A percentile compares a stretch with the other conserved stretches of the same genome.
Evolutionary conservation across 2,888 invertebrate species (phyloP).

Genomic region (Rhaphigaster nebulosa): DNA sequence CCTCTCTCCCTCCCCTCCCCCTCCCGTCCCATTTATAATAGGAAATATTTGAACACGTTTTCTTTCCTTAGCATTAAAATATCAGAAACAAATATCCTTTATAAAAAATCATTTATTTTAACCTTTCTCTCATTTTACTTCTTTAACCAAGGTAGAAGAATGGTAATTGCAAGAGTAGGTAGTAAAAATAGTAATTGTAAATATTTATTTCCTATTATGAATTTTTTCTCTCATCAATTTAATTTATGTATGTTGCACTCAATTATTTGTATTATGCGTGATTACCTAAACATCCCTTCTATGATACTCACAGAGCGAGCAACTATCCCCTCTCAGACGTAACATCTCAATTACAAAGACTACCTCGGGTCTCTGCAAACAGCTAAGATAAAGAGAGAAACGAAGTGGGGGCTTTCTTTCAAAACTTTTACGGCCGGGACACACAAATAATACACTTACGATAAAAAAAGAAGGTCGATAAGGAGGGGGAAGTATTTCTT

Average conservation of each 20-base stretch:
- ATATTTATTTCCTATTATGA: too few relatives aligned
- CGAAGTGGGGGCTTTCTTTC: background rate
- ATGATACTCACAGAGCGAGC: background rate
- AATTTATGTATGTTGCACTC: background rate
- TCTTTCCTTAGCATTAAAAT: background rate
- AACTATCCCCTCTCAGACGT: background rate
- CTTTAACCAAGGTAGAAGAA: too few relatives aligned
- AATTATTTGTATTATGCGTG: background rate
- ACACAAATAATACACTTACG: slow-evolving; percentile 43
- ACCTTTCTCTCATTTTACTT: too few relatives aligned
- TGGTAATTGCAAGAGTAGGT: too few relatives aligned
- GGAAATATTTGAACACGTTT: background rate
- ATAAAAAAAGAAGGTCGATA: slow-evolving; percentile 22
- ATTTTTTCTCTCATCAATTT: too few relatives aligned
- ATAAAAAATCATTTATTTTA: too few relatives aligned
- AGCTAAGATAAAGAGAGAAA: background rate
- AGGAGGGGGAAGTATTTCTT: background rate
- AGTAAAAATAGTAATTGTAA: too few relatives aligned
- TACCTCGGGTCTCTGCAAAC: background rate
- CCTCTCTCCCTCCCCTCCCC: too few relatives aligned
- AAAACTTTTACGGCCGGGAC: slow-evolving; percentile 16
- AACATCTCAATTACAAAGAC: slow-evolving; percentile 8
- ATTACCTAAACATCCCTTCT: background rate
- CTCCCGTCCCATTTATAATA: too few relatives aligned
- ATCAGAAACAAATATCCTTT: background rate